phyloP scores from a whole-genome alignment of 2,113 vertebrate genomes.

The crab-eating macaque (Macaca fascicularis) region T2T-MFA8v1.1 NC_088381.1:7423001-7423500 shows the following conservation, averaged over 20 bases:
- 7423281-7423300: not conserved
- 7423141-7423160: not conserved
- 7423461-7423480: not conserved
- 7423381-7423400: not conserved
- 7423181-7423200: not conserved
- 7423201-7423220: not conserved
- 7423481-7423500: not conserved
- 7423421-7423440: not conserved
- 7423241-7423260: not conserved
- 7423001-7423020: not conserved
- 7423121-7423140: not conserved
- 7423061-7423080: too few relatives aligned
- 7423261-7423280: not conserved
- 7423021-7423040: not conserved
- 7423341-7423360: not conserved
- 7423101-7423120: not conserved
- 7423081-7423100: too few relatives aligned
- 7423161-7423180: not conserved
- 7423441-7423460: not conserved
- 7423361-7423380: not conserved
- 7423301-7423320: not conserved
- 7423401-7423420: not conserved
- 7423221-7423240: not conserved
- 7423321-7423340: not conserved
- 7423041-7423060: not conserved